Evolutionary conservation across 2,797 vertebrate genomes (phyloP).

Genomic region (Acipenser ruthenus): DNA sequence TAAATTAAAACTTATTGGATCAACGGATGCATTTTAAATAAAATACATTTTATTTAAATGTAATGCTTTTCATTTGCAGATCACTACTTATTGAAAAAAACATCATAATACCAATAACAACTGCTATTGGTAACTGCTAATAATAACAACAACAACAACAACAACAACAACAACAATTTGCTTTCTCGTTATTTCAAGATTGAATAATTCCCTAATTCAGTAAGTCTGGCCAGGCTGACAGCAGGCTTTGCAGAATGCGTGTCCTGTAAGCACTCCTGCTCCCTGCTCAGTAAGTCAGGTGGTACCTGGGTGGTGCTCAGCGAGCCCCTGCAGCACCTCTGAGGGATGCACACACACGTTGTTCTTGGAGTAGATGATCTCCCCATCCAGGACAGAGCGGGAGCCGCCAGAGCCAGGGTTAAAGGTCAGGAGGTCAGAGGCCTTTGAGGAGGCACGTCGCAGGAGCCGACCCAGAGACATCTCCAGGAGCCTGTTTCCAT

Average conservation of each 20-base stretch:
- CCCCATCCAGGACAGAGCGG: constrained; percentile 69
- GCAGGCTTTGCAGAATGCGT: background rate
- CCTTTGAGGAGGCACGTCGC: constrained; percentile 88
- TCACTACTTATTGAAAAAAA: too few relatives aligned
- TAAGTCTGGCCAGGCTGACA: background rate
- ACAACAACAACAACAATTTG: too few relatives aligned
- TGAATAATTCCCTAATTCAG: background rate
- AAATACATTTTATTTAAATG: too few relatives aligned
- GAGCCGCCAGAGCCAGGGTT: constrained; percentile 59
- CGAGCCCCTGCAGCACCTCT: constrained; percentile 76
- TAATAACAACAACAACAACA: too few relatives aligned
- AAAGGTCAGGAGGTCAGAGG: constrained; percentile 92
- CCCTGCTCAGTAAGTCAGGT: background rate
- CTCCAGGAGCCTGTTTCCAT: constrained; percentile 74
- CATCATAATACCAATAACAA: too few relatives aligned
- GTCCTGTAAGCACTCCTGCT: too few relatives aligned
- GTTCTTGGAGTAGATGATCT: constrained; percentile 97
- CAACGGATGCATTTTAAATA: too few relatives aligned
- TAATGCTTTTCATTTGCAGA: too few relatives aligned
- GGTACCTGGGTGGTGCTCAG: constrained; percentile 91
- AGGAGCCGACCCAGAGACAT: constrained; percentile 98
- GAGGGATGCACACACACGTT: constrained; percentile 93
- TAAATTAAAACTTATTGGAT: too few relatives aligned
- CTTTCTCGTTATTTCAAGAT: too few relatives aligned
- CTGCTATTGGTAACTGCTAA: too few relatives aligned